A percentile compares a stretch with the other conserved stretches of the same genome.
Conservation (phyloP, 1,140 invertebrate genomes). For the Drosophila busckii region DNA sequence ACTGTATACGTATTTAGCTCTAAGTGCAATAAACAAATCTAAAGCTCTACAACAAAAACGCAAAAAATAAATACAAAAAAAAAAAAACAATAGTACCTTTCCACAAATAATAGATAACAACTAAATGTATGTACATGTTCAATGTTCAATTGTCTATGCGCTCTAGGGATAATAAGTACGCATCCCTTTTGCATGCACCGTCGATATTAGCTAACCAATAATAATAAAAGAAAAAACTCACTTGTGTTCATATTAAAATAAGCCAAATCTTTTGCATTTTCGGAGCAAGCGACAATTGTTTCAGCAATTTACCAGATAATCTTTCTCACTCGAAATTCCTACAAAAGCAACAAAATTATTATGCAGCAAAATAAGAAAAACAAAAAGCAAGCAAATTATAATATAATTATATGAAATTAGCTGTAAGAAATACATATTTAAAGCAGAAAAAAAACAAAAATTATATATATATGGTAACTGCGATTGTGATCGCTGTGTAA, state of each 20-base stretch:
- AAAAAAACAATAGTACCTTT: conserved; percentile 72
- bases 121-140: conserved; percentile 1
- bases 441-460: conserved; percentile 17
- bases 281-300: conserved; percentile 13
- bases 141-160: background rate
- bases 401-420: conserved; percentile 30
- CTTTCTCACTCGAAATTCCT: conserved; percentile 75
- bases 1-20: conserved; percentile 74
- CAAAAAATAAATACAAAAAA: conserved; percentile 10
- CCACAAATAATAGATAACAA: conserved; percentile 21
- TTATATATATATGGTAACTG: conserved; percentile 44
- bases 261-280: conserved; percentile 21
- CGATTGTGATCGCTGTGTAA: conserved; percentile 74
- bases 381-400: conserved; percentile 30
- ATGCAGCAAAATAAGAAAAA: conserved; percentile 4
- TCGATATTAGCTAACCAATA: conserved; percentile 34
- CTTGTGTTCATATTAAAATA: conserved; percentile 49
- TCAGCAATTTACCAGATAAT: no score
- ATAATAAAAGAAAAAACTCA: no score
- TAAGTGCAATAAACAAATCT: conserved; percentile 69
- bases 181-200: conserved; percentile 3
- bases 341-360: conserved; percentile 28
- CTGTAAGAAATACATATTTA: conserved; percentile 19
- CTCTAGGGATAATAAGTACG: background rate
- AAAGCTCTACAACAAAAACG: conserved; percentile 27